A percentile compares a stretch with the other conserved stretches of the same genome.
Evolutionary conservation across 2,888 invertebrate species (phyloP).

Genomic region (Thymelicus sylvestris): DNA sequence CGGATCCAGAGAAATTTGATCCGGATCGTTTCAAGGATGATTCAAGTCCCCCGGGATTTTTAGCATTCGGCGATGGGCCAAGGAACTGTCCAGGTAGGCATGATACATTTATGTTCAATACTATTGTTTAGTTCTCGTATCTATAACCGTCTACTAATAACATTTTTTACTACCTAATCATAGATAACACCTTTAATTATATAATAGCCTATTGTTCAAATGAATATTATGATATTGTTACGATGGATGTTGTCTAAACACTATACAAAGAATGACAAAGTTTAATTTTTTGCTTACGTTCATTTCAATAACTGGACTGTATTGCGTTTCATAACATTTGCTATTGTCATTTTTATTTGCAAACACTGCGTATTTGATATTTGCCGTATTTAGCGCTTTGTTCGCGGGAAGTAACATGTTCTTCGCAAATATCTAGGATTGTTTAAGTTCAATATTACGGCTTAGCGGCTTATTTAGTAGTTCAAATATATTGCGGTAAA

Average conservation of each 20-base stretch:
- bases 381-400: slow-evolving; percentile 4
- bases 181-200: background rate
- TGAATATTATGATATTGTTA: slow-evolving; percentile 2
- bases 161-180: background rate
- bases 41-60: slow-evolving; percentile 65
- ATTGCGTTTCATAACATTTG: slow-evolving; percentile 17
- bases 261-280: background rate
- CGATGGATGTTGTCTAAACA: slow-evolving; percentile 6
- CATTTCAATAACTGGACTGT: slow-evolving; percentile 8
- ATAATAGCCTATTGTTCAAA: background rate
- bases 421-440: background rate
- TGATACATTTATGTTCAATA: slow-evolving; percentile 10
- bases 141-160: background rate
- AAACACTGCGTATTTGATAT: slow-evolving; percentile 22
- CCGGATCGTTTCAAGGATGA: slow-evolving; percentile 70
- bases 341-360: slow-evolving; percentile 27
- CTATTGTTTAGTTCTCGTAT: background rate
- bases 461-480: background rate
- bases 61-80: slow-evolving; percentile 77
- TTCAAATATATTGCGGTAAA: background rate
- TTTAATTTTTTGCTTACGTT: slow-evolving; percentile 12
- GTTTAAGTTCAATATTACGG: slow-evolving; percentile 4
- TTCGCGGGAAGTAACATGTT: slow-evolving; percentile 10
- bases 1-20: slow-evolving; percentile 73
- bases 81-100: slow-evolving; percentile 75